Conservation (phyloP, 2,888 invertebrate genomes). For the Noctua fimbriata region DNA sequence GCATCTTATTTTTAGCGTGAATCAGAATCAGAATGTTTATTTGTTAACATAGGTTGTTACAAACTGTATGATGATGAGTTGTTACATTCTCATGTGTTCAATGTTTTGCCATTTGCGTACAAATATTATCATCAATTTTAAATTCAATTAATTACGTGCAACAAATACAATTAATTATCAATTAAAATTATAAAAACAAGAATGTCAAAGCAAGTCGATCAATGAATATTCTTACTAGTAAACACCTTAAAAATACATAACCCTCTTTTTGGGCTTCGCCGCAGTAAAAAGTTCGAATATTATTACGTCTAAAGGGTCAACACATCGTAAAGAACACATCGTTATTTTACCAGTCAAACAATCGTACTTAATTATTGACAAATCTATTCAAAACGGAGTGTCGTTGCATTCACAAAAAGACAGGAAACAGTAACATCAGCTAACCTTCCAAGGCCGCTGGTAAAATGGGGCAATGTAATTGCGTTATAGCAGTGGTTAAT, state of each 20-base stretch:
- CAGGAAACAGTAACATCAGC: constrained; percentile 20
- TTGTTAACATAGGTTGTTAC: no score
- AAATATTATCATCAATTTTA: no score
- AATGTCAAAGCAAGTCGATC: no score
- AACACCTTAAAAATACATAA: neutral
- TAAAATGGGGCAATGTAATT: constrained; percentile 39
- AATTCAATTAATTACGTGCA: no score
- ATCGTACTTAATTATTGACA: neutral
- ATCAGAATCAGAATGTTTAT: no score
- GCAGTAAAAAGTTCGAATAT: neutral
- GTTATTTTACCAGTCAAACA: neutral
- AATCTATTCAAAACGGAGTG: constrained; percentile 30
- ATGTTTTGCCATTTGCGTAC: no score
- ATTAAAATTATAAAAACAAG: no score
- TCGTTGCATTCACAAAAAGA: constrained; percentile 43
- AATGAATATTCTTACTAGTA: no score
- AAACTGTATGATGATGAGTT: no score
- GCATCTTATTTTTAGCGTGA: neutral
- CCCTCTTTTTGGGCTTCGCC: neutral
- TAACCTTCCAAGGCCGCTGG: constrained; percentile 40
- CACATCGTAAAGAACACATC: neutral
- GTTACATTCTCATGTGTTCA: no score
- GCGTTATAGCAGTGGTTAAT: constrained; percentile 39
- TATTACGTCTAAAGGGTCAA: neutral
- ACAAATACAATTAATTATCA: no score